Conservation (phyloP, 2,888 invertebrate species). For the Cerastis leucographa region DNA sequence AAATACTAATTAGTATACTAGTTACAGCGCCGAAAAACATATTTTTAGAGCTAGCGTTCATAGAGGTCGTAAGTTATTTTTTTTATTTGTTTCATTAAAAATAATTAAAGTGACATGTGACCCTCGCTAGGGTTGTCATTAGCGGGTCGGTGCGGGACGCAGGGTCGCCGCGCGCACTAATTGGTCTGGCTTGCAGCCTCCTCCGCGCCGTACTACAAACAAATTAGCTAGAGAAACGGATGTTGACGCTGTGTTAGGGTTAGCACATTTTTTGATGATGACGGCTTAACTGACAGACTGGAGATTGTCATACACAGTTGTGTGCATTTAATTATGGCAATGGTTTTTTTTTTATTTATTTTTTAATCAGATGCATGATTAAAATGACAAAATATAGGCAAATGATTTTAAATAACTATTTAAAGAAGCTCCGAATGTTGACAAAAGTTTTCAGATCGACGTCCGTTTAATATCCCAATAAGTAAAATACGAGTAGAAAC, state of each 20-base stretch:
- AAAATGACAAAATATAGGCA: too few relatives aligned
- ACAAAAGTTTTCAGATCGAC: background rate
- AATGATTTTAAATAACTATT: background rate
- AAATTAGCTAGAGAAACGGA: conserved; percentile 84
- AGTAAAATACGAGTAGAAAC: background rate
- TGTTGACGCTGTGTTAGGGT: conserved; percentile 75
- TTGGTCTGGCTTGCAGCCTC: conserved; percentile 81
- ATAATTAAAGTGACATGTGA: conserved; percentile 78
- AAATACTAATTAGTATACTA: conserved; percentile 68
- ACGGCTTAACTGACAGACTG: conserved; percentile 45
- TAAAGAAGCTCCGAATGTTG: background rate
- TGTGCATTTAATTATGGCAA: conserved; percentile 20
- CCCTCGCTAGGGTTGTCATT: conserved; percentile 75
- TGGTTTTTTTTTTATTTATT: background rate
- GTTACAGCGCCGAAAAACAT: conserved; percentile 55
- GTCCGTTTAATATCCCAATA: background rate
- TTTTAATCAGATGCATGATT: background rate
- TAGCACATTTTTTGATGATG: conserved; percentile 65
- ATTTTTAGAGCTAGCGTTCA: conserved; percentile 62
- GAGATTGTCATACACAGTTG: conserved; percentile 27
- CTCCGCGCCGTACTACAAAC: conserved; percentile 79
- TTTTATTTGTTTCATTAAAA: conserved; percentile 76
- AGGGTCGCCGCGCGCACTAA: conserved; percentile 79
- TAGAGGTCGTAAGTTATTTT: conserved; percentile 63
- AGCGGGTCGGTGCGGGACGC: conserved; percentile 73